Base-by-base conservation (phyloP, 1,140 invertebrate species). In the Drosophila paulistorum region DNA sequence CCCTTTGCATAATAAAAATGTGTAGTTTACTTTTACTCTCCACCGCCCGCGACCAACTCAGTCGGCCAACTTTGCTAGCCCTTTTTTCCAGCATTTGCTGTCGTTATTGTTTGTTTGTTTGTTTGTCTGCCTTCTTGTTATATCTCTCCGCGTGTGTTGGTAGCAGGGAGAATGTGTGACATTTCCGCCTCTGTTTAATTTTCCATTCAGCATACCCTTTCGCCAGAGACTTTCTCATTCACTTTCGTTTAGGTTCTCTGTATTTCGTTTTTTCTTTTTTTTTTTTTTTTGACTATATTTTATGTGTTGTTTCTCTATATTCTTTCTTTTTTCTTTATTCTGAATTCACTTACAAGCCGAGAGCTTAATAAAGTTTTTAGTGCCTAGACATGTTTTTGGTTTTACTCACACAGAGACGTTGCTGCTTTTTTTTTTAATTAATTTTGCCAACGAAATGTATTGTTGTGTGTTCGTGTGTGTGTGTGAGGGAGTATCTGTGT, bases 1-100 rank as follows among this genome's bases (percentile, higher is more conserved):
- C 83, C 80, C 83, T 89, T 87, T 87, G 83, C 83, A 87, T 87
- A 89, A 84, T 87, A 87, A 87, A 87, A 87, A 87, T 89, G 84
- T 89, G 80, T 89, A 87, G 83, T 87, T 87, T 84, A 80, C 71
- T 84, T 89, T 89, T 71, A 37, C 60, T 48, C 65, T 67, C 37
- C 37, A 41, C 80, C 63, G 35, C 39, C 33, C 74, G 51, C 41
- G 37, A n/a, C 45, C 41, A 42, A 14, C 68, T 61, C 71, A 55
- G 75, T 74, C 64, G 64, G 64, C 26, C 71, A 86, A 86, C 83
- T 87, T 83, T 87, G 69, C 79, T 80, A 87, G 84, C 83, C 84
- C 83, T 86, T 87, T 87, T 87, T 89, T 86, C 81, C 71, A 69
- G 68, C 83, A 86, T 86, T 89, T 87, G 80, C 74, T 68, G 74